A percentile compares a stretch with the other conserved stretches of the same genome.
Evolutionary conservation across 2,797 vertebrate genomes (phyloP).

Genomic region (Remorina albescens): DNA sequence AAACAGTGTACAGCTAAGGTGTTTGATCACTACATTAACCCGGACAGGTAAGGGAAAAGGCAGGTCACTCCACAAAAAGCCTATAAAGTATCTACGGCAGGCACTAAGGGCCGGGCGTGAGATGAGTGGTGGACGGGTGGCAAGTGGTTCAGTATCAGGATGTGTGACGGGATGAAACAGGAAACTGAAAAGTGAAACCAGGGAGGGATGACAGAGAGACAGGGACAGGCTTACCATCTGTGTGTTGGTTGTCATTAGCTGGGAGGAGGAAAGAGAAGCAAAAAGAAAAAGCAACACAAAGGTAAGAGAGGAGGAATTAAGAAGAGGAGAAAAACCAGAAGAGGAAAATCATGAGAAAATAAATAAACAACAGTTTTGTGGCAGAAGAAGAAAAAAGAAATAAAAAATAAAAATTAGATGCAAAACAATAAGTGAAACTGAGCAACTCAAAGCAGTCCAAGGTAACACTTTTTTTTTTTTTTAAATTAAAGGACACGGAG

Average conservation of each 20-base stretch:
- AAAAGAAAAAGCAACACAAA: constrained; percentile 91
- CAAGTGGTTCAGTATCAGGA: constrained; percentile 18
- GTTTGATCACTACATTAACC: constrained; percentile 14
- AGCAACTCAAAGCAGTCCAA: constrained; percentile 73
- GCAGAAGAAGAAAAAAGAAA: constrained; percentile 45
- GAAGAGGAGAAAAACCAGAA: constrained; percentile 80
- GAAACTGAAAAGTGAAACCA: constrained; percentile 49
- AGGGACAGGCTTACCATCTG: constrained; percentile 96
- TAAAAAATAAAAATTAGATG: constrained; percentile 58
- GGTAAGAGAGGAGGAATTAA: constrained; percentile 88
- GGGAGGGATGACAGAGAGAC: constrained; percentile 63
- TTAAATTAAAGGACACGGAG: constrained; percentile 80
- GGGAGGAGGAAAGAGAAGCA: constrained; percentile 93
- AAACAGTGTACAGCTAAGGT: neutral
- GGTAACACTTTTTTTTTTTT: no score
- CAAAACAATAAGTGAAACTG: constrained; percentile 64
- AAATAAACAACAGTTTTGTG: constrained; percentile 64
- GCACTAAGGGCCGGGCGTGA: constrained; percentile 35
- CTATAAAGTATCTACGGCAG: constrained; percentile 41
- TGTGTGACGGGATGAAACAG: constrained; percentile 44
- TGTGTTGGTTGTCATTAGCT: constrained; percentile 99
- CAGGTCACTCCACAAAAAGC: constrained; percentile 45
- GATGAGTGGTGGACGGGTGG: constrained; percentile 31
- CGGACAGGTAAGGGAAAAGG: constrained; percentile 22
- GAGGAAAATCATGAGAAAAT: constrained; percentile 70